A percentile compares a stretch with the other conserved stretches of the same genome.
phyloP scores from a whole-genome alignment of 2,888 invertebrate species.

The Poecilobothrus nobilitatus region DNA sequence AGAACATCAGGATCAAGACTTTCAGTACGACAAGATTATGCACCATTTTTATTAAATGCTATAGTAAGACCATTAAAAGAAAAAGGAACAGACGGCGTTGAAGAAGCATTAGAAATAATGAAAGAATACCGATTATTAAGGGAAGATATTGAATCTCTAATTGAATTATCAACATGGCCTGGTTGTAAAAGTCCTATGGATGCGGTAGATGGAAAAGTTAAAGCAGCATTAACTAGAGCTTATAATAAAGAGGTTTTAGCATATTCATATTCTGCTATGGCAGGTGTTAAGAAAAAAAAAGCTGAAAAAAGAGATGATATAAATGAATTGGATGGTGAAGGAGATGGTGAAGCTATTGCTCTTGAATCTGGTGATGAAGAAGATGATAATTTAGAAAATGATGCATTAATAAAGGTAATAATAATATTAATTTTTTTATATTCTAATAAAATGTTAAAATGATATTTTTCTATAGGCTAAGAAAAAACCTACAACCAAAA shows the following conservation, averaged over 20 bases:
- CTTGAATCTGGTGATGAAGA: slow-evolving; percentile 43
- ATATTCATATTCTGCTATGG: slow-evolving; percentile 65
- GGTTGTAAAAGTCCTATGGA: slow-evolving; percentile 67
- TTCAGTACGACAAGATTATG: slow-evolving; percentile 80
- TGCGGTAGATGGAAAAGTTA: slow-evolving; percentile 71
- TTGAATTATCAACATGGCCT: slow-evolving; percentile 81
- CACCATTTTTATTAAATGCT: slow-evolving; percentile 64
- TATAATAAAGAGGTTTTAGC: slow-evolving; percentile 79
- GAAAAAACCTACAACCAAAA: slow-evolving; percentile 28
- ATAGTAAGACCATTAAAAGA: slow-evolving; percentile 69
- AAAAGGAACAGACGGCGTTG: slow-evolving; percentile 62
- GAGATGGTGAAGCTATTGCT: slow-evolving; percentile 34
- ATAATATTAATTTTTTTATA: background rate
- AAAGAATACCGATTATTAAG: slow-evolving; percentile 76
- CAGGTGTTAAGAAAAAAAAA: slow-evolving; percentile 54
- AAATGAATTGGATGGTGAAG: slow-evolving; percentile 37
- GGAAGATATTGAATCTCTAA: slow-evolving; percentile 84
- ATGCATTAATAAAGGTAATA: slow-evolving; percentile 63
- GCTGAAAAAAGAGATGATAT: slow-evolving; percentile 41
- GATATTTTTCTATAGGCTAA: slow-evolving; percentile 27
- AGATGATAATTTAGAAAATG: slow-evolving; percentile 56
- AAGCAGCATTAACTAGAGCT: slow-evolving; percentile 85
- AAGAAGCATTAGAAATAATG: slow-evolving; percentile 61
- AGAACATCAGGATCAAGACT: slow-evolving; percentile 73
- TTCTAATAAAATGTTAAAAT: background rate